A percentile compares a stretch with the other conserved stretches of the same genome.
Evolutionary conservation across 2,797 vertebrate species (phyloP).

Genomic region (Anolis apletophallus): DNA sequence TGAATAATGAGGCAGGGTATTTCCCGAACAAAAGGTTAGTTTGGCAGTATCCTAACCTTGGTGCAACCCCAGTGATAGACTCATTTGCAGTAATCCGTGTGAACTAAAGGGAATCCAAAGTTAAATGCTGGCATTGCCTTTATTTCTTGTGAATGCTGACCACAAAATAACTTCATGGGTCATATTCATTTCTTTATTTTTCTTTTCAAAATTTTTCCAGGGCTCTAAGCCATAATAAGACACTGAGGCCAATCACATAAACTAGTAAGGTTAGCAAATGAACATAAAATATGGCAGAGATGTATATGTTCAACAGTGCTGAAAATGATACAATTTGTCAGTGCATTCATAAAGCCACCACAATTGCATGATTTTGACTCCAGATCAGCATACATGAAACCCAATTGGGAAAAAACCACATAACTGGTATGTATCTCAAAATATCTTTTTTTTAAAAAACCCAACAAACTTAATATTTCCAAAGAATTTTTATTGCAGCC

Average conservation of each 20-base stretch:
- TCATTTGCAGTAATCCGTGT: neutral
- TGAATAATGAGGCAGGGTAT: too few relatives aligned
- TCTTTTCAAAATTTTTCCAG: constrained; percentile 64
- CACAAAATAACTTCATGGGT: constrained; percentile 39
- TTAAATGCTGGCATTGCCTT: constrained; percentile 25
- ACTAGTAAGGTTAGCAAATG: constrained; percentile 64
- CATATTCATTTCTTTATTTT: constrained; percentile 61
- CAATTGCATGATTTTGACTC: constrained; percentile 59
- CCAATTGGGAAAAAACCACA: constrained; percentile 39
- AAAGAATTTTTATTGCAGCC: constrained; percentile 33
- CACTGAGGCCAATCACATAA: constrained; percentile 68
- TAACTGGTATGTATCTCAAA: constrained; percentile 48
- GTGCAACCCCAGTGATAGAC: neutral
- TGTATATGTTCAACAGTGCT: constrained; percentile 68
- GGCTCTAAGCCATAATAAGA: constrained; percentile 62
- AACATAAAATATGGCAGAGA: constrained; percentile 62
- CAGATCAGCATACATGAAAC: constrained; percentile 58
- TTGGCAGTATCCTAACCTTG: too few relatives aligned
- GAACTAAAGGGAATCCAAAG: constrained; percentile 9
- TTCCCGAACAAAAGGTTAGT: too few relatives aligned
- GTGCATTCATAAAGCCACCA: constrained; percentile 52
- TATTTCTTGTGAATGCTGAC: constrained; percentile 23
- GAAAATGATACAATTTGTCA: constrained; percentile 62
- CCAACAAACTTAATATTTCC: constrained; percentile 49
- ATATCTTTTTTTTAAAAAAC: constrained; percentile 43